These are phyloP conservation scores for Bugula neritina DNA, from an alignment of 2,888 invertebrate species.

Conservation along the genomic window DNA sequence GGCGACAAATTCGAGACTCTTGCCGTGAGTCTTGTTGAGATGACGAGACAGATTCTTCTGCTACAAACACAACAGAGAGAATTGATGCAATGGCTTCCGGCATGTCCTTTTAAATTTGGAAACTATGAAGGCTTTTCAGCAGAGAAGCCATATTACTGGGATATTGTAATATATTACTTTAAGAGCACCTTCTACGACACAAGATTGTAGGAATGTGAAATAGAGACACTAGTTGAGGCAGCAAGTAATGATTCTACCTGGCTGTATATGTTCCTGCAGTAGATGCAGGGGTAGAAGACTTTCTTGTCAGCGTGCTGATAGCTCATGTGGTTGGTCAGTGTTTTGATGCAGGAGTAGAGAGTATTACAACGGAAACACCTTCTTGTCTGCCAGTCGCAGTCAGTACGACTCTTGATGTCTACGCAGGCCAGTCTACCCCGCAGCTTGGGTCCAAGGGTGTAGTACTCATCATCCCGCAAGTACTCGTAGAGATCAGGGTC, in stretches of 20 bases:
- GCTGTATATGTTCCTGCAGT: constrained; percentile 69
- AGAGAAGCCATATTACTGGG: too few species aligned
- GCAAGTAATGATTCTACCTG: too few species aligned
- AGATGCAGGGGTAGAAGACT: constrained; percentile 70
- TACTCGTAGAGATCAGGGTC: constrained; percentile 23
- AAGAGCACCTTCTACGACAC: too few species aligned
- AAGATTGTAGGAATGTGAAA: too few species aligned
- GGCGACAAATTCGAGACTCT: constrained; percentile 39
- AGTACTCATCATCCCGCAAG: constrained; percentile 23
- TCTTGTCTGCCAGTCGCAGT: constrained; percentile 39
- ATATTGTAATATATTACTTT: too few species aligned
- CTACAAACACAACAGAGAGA: too few species aligned
- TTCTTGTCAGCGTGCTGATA: constrained; percentile 67
- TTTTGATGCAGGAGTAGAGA: constrained; percentile 69
- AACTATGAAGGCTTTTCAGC: too few species aligned
- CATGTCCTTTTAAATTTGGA: too few species aligned
- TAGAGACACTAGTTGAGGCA: too few species aligned
- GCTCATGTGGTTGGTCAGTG: constrained; percentile 69
- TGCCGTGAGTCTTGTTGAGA: constrained; percentile 40
- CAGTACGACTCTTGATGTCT: background rate
- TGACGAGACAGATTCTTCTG: constrained; percentile 40
- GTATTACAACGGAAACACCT: constrained; percentile 57
- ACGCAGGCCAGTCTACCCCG: background rate
- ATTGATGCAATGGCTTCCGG: too few species aligned
- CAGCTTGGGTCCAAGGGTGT: background rate